These are phyloP conservation scores for Sebastes iracundus DNA, from an alignment of 2,797 vertebrate species.

Conservation along the genomic window DNA sequence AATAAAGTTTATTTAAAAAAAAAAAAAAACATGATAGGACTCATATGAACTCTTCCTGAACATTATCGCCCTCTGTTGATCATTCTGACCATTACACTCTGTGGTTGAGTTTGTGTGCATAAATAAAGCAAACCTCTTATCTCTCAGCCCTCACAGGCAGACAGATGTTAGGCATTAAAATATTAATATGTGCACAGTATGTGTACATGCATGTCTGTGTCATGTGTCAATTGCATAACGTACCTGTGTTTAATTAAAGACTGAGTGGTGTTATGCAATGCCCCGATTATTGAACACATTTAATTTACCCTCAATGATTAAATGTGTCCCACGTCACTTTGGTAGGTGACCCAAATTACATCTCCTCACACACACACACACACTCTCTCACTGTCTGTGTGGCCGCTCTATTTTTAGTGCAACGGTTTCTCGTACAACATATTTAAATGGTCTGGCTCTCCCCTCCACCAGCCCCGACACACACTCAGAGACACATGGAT, in stretches of 20 bases:
- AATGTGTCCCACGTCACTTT: slow-evolving; percentile 59
- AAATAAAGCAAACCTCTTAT: background rate
- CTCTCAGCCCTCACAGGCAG: slow-evolving; percentile 14
- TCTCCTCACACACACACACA: background rate
- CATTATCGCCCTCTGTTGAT: slow-evolving; percentile 29
- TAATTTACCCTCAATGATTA: slow-evolving; percentile 67
- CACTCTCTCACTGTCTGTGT: slow-evolving; percentile 1
- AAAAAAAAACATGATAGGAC: background rate
- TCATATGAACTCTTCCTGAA: background rate
- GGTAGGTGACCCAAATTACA: slow-evolving; percentile 62
- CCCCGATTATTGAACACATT: slow-evolving; percentile 68
- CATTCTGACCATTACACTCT: background rate
- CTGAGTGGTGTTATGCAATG: slow-evolving; percentile 59
- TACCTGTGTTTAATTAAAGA: slow-evolving; percentile 65
- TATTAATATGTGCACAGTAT: background rate
- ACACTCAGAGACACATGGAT: slow-evolving; percentile 46
- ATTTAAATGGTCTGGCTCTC: slow-evolving; percentile 52
- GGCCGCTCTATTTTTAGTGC: slow-evolving; percentile 65
- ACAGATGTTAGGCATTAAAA: slow-evolving; percentile 49
- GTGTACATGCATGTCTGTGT: background rate
- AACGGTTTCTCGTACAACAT: slow-evolving; percentile 26
- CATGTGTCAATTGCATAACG: slow-evolving; percentile 53
- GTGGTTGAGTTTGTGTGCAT: background rate
- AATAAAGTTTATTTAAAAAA: too few relatives aligned
- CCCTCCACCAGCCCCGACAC: slow-evolving; percentile 44